Base-by-base conservation (phyloP, 2,888 invertebrate species). In the Leptopilina syphax region DNA sequence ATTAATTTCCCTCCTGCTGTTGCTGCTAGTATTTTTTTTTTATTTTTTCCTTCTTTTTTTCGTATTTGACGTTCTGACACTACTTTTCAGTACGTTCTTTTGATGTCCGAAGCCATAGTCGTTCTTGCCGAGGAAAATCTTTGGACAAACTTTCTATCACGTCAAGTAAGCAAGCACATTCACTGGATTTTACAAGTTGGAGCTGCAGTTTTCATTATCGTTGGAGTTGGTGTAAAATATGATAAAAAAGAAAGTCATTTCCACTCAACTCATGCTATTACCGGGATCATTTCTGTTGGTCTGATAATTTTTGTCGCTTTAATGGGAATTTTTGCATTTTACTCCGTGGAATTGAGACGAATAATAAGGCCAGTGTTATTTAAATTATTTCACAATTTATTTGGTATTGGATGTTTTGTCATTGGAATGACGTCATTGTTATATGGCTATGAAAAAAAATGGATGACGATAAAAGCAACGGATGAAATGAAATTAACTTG, bases 181-280 rank as follows among this genome's bases (percentile, higher is more conserved):
- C 94, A 94, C 85, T 94, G 94, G 84, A 92, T 93, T 77, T 90
- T 94, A 7, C 94, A 94, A 83, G 89, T 93, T 0, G 89, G 93
- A 6, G 94, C 94, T 0, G 89, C 93, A 0, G 65, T 93, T 24
- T 93, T 93, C 84, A 93, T 93, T 65, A 91, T 94, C 5, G 92
- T 92, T 13, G 94, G 94, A 1, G 93, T 93, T 1, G 90, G 93
- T 0, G 91, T 92, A 7, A 89, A 94, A 67, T 91, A 93, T 34
- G 50, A 18, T 1, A 68, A 3, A 24, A 92, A 92, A 81, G 90
- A 91, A 41, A 82, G 91, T 18, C 90, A 91, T 82, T 90, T 91
- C 80, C 57, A 0, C 0, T 85, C 87, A 57, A 79, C 80, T 3
- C 91, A 91, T 82, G 86, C 81, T 50, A 86, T 89, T n/a, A 80